phyloP scores from a whole-genome alignment of 92 coral and sea anemone genomes.

The Zoanthus sansibaricus region DNA sequence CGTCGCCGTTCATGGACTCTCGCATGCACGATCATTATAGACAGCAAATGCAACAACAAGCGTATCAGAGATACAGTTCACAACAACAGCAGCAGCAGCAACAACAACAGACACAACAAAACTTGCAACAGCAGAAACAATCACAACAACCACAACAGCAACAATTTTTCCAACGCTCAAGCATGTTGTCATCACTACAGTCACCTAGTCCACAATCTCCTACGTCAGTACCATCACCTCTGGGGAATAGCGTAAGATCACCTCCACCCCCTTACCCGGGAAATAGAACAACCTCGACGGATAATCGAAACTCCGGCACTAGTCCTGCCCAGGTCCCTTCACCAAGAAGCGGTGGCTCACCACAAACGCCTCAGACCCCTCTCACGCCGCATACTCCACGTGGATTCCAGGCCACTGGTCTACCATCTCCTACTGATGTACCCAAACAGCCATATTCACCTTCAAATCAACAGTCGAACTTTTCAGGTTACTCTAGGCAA shows the following conservation, averaged over 20 bases:
- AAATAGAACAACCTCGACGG: constrained; percentile 60
- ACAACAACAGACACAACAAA: constrained; percentile 22
- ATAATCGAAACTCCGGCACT: constrained; percentile 75
- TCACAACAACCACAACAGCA: constrained; percentile 55
- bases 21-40: constrained; percentile 78
- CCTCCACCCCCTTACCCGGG: constrained; percentile 98
- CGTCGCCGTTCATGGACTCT: constrained; percentile 70
- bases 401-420: constrained; percentile 73
- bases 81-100: constrained; percentile 72
- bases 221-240: constrained; percentile 76
- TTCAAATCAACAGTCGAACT: constrained; percentile 72
- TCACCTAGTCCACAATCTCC: constrained; percentile 92
- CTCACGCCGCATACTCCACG: constrained; percentile 91
- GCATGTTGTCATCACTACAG: constrained; percentile 71
- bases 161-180: constrained; percentile 78
- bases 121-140: constrained; percentile 47
- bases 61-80: constrained; percentile 68
- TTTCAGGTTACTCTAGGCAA: constrained; percentile 52
- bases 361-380: constrained; percentile 96
- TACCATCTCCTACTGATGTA: constrained; percentile 96
- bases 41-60: constrained; percentile 78
- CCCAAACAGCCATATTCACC: constrained; percentile 97
- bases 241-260: constrained; percentile 87
- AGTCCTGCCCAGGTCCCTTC: constrained; percentile 93
- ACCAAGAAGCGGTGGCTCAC: constrained; percentile 95